These are phyloP conservation scores for Tolmerus cingulatus DNA, from an alignment of 2,888 invertebrate species.

Conservation along the genomic window DNA sequence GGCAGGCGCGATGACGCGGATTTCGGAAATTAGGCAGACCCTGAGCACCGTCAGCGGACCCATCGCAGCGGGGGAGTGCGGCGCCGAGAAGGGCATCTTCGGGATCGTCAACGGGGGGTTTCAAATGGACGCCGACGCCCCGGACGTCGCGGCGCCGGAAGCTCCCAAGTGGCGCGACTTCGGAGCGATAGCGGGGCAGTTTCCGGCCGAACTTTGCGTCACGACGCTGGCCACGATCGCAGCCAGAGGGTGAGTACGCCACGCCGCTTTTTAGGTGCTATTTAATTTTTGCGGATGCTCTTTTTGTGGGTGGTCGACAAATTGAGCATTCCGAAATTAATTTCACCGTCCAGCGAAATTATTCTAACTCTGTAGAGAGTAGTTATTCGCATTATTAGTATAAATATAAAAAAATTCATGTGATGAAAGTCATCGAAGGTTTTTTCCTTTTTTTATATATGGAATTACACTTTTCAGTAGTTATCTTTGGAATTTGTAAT, in stretches of 20 bases:
- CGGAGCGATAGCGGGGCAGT: neutral
- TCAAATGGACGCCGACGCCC: slow-evolving; percentile 6
- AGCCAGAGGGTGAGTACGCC: neutral
- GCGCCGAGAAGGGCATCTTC: neutral
- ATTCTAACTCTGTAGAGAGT: neutral
- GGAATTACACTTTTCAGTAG: too few relatives aligned
- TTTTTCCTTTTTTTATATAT: too few relatives aligned
- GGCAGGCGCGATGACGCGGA: neutral
- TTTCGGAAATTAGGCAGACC: slow-evolving; percentile 9
- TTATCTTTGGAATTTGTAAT: too few relatives aligned
- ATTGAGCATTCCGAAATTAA: neutral
- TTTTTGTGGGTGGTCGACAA: neutral
- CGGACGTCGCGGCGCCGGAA: neutral
- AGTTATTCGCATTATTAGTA: neutral
- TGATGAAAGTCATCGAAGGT: too few relatives aligned
- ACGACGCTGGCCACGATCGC: neutral
- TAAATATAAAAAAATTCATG: too few relatives aligned
- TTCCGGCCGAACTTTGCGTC: slow-evolving; percentile 11
- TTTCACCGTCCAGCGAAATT: neutral
- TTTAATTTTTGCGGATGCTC: neutral
- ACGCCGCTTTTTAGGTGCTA: neutral
- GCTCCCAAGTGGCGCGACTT: neutral
- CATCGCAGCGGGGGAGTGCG: neutral
- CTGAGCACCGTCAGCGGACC: neutral
- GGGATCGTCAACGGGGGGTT: slow-evolving; percentile 20